Percentiles rank a stretch among this genome's conserved stretches.
These are phyloP conservation scores for Teleopsis dalmanni DNA, from an alignment of 1,140 invertebrate species.

Conservation along the genomic window DNA sequence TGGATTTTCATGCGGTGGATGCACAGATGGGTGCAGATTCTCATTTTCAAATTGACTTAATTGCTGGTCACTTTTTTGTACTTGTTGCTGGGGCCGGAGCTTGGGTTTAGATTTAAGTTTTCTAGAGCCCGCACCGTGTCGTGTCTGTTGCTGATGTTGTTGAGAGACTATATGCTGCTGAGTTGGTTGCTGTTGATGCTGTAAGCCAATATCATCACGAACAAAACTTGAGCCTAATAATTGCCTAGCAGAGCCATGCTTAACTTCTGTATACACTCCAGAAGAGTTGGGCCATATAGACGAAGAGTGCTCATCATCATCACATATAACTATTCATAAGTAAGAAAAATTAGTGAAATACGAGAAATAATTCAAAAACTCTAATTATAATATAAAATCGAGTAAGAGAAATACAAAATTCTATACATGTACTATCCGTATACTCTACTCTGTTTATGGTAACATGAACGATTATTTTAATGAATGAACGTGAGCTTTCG, in stretches of 20 bases:
- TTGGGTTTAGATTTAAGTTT: slow-evolving; percentile 8
- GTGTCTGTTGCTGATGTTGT: slow-evolving; percentile 13
- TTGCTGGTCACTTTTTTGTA: slow-evolving; percentile 7
- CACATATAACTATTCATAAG: slow-evolving; percentile 12
- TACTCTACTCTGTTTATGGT: too few relatives aligned
- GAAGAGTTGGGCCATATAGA: slow-evolving; percentile 5
- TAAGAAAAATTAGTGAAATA: background rate
- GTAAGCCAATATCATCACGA: slow-evolving; percentile 29
- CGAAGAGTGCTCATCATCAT: slow-evolving; percentile 9
- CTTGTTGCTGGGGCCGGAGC: slow-evolving; percentile 9
- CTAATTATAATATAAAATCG: too few relatives aligned
- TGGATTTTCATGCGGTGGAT: slow-evolving; percentile 7
- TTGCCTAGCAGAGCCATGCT: slow-evolving; percentile 51
- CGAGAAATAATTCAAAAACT: too few relatives aligned
- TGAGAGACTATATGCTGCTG: too few relatives aligned
- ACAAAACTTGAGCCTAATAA: slow-evolving; percentile 53
- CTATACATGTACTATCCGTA: too few relatives aligned
- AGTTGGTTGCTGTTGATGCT: slow-evolving; percentile 13
- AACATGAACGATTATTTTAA: too few relatives aligned
- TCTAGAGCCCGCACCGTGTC: slow-evolving; percentile 8
- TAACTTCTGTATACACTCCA: slow-evolving; percentile 25
- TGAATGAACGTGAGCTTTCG: too few relatives aligned
- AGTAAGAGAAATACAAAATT: too few relatives aligned
- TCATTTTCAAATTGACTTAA: slow-evolving; percentile 6
- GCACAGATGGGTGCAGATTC: slow-evolving; percentile 4